Percentiles rank a stretch among this genome's conserved stretches.
These are phyloP conservation scores for Botia kubotai DNA, from an alignment of 2,797 vertebrate species.

Conservation along the genomic window DNA sequence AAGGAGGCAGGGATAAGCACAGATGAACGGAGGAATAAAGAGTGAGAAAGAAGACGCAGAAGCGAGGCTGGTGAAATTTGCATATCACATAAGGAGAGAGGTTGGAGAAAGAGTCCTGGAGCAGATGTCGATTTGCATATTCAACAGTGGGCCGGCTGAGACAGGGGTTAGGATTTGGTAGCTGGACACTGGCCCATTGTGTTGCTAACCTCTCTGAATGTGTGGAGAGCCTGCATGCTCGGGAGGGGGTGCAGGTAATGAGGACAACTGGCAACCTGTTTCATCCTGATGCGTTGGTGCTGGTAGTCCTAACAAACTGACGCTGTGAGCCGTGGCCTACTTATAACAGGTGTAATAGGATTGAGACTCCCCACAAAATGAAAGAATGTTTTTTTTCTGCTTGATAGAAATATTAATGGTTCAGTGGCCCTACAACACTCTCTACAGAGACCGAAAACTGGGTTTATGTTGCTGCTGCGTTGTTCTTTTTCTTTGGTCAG, in stretches of 20 bases:
- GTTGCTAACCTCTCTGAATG: slow-evolving; percentile 53
- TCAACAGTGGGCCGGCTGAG: slow-evolving; percentile 71
- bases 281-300: slow-evolving; percentile 20
- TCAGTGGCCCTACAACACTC: slow-evolving; percentile 29
- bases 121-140: slow-evolving; percentile 86
- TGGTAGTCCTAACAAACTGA: slow-evolving; percentile 39
- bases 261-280: slow-evolving; percentile 51
- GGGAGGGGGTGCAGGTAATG: slow-evolving; percentile 53
- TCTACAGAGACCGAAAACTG: slow-evolving; percentile 17
- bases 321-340: slow-evolving; percentile 50
- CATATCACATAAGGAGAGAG: slow-evolving; percentile 81
- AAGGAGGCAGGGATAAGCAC: slow-evolving; percentile 29
- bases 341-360: slow-evolving; percentile 55
- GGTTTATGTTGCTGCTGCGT: slow-evolving; percentile 2
- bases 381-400: slow-evolving; percentile 31
- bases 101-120: slow-evolving; percentile 76
- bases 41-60: slow-evolving; percentile 67
- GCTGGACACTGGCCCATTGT: slow-evolving; percentile 49
- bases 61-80: slow-evolving; percentile 74
- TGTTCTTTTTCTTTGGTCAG: neutral
- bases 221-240: slow-evolving; percentile 11
- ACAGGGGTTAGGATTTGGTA: slow-evolving; percentile 47
- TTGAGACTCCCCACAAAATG: slow-evolving; percentile 42
- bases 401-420: slow-evolving; percentile 31
- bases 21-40: slow-evolving; percentile 17